Conservation (phyloP, 1,140 invertebrate genomes). For the Drosophila mayri region DNA sequence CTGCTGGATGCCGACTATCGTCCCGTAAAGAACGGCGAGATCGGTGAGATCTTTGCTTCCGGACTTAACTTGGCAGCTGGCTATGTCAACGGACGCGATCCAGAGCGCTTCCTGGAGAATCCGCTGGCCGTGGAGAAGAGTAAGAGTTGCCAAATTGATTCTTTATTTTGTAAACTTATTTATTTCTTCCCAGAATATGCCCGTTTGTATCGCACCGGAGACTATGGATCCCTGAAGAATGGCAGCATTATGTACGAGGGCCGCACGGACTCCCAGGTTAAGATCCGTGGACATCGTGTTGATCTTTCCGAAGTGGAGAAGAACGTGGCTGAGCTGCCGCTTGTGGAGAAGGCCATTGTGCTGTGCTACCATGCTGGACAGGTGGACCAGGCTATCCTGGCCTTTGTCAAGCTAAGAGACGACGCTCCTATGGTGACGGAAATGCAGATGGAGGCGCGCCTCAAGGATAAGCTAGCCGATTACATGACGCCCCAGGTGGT, state of each 20-base stretch:
- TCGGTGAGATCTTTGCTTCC: conserved; percentile 92
- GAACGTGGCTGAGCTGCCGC: conserved; percentile 85
- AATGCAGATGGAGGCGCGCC: conserved; percentile 88
- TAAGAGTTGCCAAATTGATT: conserved; percentile 69
- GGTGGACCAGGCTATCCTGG: conserved; percentile 89
- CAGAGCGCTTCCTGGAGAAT: conserved; percentile 91
- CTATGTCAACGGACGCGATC: conserved; percentile 91
- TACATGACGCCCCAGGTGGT: conserved; percentile 93
- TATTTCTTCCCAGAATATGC: conserved; percentile 86
- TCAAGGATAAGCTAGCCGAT: conserved; percentile 88
- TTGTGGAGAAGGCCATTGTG: conserved; percentile 87
- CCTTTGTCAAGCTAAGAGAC: conserved; percentile 89
- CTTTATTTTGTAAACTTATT: neutral
- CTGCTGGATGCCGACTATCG: conserved; percentile 90
- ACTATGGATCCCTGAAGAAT: conserved; percentile 91
- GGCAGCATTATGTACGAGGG: conserved; percentile 91
- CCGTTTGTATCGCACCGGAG: conserved; percentile 92
- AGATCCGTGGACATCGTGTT: conserved; percentile 93
- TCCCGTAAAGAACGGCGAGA: conserved; percentile 88
- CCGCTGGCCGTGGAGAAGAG: conserved; percentile 89
- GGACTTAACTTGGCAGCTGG: conserved; percentile 92
- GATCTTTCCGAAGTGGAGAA: conserved; percentile 94
- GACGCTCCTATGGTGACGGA: conserved; percentile 86
- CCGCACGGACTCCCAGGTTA: conserved; percentile 93
- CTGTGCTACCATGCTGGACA: conserved; percentile 92